These are phyloP conservation scores for Drosophila dives DNA, from an alignment of 2,888 invertebrate genomes.

Conservation along the genomic window DNA sequence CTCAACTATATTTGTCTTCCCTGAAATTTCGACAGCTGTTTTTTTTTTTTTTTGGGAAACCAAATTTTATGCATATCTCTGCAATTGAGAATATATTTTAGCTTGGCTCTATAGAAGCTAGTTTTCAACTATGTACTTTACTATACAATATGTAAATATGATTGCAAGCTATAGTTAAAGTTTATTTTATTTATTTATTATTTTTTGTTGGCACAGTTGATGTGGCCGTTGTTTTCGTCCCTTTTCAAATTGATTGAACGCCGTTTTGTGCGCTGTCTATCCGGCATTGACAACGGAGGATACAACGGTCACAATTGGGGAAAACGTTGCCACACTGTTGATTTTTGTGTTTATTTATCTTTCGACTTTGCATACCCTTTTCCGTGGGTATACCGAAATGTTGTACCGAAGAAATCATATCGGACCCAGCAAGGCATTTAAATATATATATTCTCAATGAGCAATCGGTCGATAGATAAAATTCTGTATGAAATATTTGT, in stretches of 20 bases:
- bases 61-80: not conserved
- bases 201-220: slow-evolving; percentile 25
- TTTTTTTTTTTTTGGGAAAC: not conserved
- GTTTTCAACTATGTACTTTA: not conserved
- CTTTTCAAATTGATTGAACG: slow-evolving; percentile 58
- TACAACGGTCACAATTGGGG: slow-evolving; percentile 36
- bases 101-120: slow-evolving; percentile 13
- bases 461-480: not conserved
- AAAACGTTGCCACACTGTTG: slow-evolving; percentile 61
- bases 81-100: slow-evolving; percentile 16
- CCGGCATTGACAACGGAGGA: slow-evolving; percentile 11
- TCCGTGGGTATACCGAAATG: not conserved
- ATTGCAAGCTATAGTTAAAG: not conserved
- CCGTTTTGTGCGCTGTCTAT: slow-evolving; percentile 29
- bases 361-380: slow-evolving; percentile 16
- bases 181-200: slow-evolving; percentile 6
- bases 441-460: not conserved
- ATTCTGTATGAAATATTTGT: not conserved
- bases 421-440: not conserved
- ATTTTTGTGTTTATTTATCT: slow-evolving; percentile 63
- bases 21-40: not conserved
- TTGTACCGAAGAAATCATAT: not conserved
- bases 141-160: slow-evolving; percentile 2
- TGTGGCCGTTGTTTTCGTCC: slow-evolving; percentile 25
- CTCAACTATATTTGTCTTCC: not conserved